These are phyloP conservation scores for Thripadectes ignobilis DNA, from an alignment of 2,797 vertebrate species.

Conservation along the genomic window DNA sequence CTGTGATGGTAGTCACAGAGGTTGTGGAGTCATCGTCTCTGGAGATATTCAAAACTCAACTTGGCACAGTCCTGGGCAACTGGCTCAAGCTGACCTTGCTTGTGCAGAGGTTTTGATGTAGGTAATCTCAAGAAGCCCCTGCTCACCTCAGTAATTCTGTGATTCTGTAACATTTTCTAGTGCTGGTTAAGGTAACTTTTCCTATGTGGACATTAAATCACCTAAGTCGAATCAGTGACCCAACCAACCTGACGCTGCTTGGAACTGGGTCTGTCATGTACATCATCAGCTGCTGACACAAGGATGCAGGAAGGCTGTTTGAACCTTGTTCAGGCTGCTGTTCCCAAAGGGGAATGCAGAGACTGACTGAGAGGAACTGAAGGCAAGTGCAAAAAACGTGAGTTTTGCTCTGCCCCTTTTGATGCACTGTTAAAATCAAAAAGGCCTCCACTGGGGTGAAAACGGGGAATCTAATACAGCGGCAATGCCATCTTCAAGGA, in stretches of 20 bases:
- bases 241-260: neutral
- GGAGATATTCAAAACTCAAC: neutral
- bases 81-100: neutral
- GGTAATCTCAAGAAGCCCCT: neutral
- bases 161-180: neutral
- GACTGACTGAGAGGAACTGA: neutral
- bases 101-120: neutral
- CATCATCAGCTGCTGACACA: neutral
- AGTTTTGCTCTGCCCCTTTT: neutral
- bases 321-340: neutral
- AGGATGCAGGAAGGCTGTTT: neutral
- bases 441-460: neutral
- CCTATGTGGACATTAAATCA: neutral
- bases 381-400: neutral
- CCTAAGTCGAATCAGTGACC: fast-evolving
- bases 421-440: neutral
- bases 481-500: neutral
- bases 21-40: neutral
- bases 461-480: neutral
- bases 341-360: neutral
- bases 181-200: neutral
- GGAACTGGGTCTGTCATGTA: neutral
- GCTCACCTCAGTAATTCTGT: neutral
- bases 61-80: neutral
- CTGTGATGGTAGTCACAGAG: neutral